Conservation (phyloP, 2,113 vertebrate genomes). For the Thamnophis sirtalis region DNA sequence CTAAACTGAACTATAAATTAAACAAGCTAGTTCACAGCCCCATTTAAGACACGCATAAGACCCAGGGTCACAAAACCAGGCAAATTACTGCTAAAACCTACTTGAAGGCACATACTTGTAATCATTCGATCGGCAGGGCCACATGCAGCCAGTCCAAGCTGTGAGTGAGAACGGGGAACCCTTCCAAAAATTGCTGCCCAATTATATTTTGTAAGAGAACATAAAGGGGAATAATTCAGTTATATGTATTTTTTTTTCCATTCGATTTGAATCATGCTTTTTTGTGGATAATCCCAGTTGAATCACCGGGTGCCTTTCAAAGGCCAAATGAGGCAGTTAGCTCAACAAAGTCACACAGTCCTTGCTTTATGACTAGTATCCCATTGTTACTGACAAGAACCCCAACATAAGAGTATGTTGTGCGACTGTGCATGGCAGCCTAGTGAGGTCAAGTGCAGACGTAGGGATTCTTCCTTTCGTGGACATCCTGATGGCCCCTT, state of each 20-base stretch:
- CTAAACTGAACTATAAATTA: background rate
- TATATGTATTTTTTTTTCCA: background rate
- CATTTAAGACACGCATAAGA: background rate
- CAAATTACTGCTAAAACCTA: background rate
- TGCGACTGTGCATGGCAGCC: background rate
- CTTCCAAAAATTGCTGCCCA: background rate
- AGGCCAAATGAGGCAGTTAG: background rate
- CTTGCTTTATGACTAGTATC: background rate
- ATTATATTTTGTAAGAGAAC: background rate
- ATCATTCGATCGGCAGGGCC: background rate
- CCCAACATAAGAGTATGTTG: background rate
- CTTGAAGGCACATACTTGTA: background rate
- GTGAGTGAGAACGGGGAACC: background rate
- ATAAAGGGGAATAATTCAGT: background rate
- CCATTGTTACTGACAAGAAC: background rate
- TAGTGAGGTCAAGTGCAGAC: background rate
- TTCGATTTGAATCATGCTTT: background rate
- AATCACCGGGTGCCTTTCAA: background rate
- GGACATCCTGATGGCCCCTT: background rate
- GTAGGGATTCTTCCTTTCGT: background rate
- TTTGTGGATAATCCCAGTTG: background rate
- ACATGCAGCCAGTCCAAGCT: background rate
- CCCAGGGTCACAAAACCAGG: background rate
- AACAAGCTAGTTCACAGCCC: background rate
- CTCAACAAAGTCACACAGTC: background rate